phyloP scores from a whole-genome alignment of 2,888 invertebrate species.

The Chouioia cunea region DNA sequence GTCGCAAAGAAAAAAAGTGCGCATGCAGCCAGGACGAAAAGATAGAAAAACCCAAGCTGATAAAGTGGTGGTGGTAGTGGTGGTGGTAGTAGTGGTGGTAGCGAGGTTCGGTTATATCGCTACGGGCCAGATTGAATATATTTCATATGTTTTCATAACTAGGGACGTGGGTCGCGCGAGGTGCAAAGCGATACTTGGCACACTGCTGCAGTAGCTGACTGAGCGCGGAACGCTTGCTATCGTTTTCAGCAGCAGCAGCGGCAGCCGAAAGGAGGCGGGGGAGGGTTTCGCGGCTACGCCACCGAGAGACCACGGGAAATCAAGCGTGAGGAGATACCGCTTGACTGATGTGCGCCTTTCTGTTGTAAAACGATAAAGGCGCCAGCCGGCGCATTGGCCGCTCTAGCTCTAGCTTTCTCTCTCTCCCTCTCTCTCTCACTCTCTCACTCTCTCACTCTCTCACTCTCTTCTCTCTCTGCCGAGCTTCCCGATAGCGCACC shows the following conservation, averaged over 20 bases:
- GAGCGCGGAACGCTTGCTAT: slow-evolving; percentile 7
- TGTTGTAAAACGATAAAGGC: slow-evolving; percentile 70
- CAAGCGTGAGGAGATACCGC: slow-evolving; percentile 70
- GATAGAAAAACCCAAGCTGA: not conserved
- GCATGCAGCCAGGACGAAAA: slow-evolving; percentile 1
- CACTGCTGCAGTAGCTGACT: slow-evolving; percentile 37
- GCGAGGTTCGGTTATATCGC: slow-evolving; percentile 56
- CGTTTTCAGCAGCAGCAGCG: slow-evolving; percentile 12
- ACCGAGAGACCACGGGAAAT: slow-evolving; percentile 66
- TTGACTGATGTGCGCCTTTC: slow-evolving; percentile 70
- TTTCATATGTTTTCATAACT: slow-evolving; percentile 69
- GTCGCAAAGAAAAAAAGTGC: slow-evolving; percentile 1
- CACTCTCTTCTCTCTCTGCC: slow-evolving; percentile 20
- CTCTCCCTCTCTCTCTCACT: too few species aligned
- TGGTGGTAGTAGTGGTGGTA: slow-evolving; percentile 17
- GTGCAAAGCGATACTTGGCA: slow-evolving; percentile 45
- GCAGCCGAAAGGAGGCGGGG: slow-evolving; percentile 32
- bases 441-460: slow-evolving; percentile 20
- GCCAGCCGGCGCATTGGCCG: slow-evolving; percentile 66
- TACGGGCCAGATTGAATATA: slow-evolving; percentile 67
- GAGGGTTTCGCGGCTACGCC: slow-evolving; percentile 48
- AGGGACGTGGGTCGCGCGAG: slow-evolving; percentile 58
- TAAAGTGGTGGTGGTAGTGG: not conserved
- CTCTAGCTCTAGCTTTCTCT: slow-evolving; percentile 47
- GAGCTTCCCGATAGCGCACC: slow-evolving; percentile 64